Percentiles rank a stretch among this genome's conserved stretches.
phyloP scores from a whole-genome alignment of 1,140 invertebrate species.

The Apis laboriosa region DNA sequence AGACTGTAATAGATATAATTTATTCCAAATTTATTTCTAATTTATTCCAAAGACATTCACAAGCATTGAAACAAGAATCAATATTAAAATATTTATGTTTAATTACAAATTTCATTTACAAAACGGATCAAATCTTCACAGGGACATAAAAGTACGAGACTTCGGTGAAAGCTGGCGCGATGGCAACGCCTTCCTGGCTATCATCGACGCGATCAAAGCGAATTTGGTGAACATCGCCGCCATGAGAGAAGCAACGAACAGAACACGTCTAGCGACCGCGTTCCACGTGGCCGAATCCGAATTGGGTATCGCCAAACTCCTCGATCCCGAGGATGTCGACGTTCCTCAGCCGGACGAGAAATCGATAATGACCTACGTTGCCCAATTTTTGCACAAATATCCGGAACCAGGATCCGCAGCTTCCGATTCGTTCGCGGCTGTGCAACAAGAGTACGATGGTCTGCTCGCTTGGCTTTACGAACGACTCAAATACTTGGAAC shows the following conservation, averaged over 20 bases:
- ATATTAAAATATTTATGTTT: too few species aligned
- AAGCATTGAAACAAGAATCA: too few species aligned
- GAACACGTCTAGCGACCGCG: conserved; percentile 93
- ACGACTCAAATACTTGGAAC: conserved; percentile 86
- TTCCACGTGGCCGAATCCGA: conserved; percentile 96
- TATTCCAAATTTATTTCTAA: too few species aligned
- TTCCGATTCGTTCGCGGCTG: conserved; percentile 86
- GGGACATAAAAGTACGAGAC: conserved; percentile 94
- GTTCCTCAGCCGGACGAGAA: conserved; percentile 98
- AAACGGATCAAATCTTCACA: conserved; percentile 75
- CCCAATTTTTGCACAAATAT: conserved; percentile 98
- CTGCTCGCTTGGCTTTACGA: conserved; percentile 91
- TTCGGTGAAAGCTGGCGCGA: conserved; percentile 99
- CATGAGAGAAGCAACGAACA: conserved; percentile 89
- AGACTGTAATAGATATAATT: too few species aligned
- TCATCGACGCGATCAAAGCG: conserved; percentile 97
- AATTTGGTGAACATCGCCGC: conserved; percentile 94
- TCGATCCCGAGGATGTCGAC: conserved; percentile 98
- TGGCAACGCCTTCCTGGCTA: conserved; percentile 96
- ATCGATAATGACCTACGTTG: conserved; percentile 99
- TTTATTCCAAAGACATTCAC: too few species aligned
- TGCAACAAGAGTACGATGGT: conserved; percentile 90
- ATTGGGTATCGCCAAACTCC: conserved; percentile 94
- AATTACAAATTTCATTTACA: too few species aligned
- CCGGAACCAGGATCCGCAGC: conserved; percentile 88